phyloP scores from a whole-genome alignment of 1,140 invertebrate species.

The Drosophila albomicans region DNA sequence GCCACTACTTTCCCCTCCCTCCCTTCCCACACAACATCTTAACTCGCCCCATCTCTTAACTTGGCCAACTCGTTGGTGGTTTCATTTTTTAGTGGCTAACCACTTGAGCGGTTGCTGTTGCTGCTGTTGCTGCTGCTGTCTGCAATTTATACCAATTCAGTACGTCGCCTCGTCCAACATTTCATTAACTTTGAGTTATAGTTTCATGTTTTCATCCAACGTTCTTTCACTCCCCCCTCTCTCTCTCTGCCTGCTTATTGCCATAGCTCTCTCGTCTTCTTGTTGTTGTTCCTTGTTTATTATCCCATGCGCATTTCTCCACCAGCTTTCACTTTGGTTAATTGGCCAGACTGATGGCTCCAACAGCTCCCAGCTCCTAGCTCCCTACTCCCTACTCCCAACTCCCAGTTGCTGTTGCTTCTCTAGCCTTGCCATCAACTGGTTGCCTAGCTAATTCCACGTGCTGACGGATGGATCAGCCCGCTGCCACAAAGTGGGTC shows the following conservation, averaged over 20 bases:
- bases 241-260: neutral
- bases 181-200: constrained; percentile 68
- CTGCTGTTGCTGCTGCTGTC: constrained; percentile 5
- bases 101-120: constrained; percentile 34
- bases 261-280: neutral
- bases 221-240: neutral
- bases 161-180: constrained; percentile 58
- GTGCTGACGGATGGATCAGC: neutral
- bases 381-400: no score
- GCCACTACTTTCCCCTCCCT: constrained; percentile 9
- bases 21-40: neutral
- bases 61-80: constrained; percentile 37
- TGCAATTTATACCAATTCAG: constrained; percentile 70
- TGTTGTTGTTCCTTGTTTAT: neutral
- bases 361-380: neutral
- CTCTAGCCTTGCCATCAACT: neutral
- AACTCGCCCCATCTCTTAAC: neutral
- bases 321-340: constrained; percentile 60
- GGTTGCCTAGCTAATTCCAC: neutral
- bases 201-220: constrained; percentile 38
- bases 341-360: constrained; percentile 45
- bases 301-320: constrained; percentile 5
- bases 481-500: constrained; percentile 10
- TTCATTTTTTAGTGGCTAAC: constrained; percentile 41
- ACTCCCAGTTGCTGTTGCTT: neutral